These are phyloP conservation scores for Podocnemis expansa DNA, from an alignment of 2,113 vertebrate genomes.

Conservation along the genomic window DNA sequence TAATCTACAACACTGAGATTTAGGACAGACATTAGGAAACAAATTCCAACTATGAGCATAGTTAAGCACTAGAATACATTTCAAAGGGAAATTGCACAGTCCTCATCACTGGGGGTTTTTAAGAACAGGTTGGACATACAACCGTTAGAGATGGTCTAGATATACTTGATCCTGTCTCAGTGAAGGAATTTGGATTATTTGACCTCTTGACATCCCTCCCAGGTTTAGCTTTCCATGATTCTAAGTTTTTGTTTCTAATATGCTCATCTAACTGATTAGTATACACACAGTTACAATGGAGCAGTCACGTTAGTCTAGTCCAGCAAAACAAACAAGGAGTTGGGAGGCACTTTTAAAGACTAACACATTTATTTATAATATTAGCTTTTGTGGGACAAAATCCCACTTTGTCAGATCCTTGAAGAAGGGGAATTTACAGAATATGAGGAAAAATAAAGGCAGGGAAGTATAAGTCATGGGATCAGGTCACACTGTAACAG, in stretches of 20 bases:
- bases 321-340: too few species aligned
- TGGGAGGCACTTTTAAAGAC: too few species aligned
- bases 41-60: neutral
- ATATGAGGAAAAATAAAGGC: too few species aligned
- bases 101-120: neutral
- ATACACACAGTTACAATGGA: too few species aligned
- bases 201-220: neutral
- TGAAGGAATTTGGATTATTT: neutral
- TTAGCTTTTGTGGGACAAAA: too few species aligned
- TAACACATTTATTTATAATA: too few species aligned
- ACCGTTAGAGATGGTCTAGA: neutral
- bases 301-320: too few species aligned
- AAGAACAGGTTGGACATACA: neutral
- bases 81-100: neutral
- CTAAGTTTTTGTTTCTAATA: constrained; percentile 15
- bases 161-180: neutral
- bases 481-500: too few species aligned
- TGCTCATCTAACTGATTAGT: constrained; percentile 7
- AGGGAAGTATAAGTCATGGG: too few species aligned
- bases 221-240: neutral
- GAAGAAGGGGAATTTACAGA: too few species aligned
- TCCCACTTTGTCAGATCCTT: too few species aligned
- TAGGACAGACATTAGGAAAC: neutral
- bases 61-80: neutral
- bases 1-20: neutral